Base-by-base conservation (phyloP, 2,888 invertebrate genomes). In the Volucella bombylans region DNA sequence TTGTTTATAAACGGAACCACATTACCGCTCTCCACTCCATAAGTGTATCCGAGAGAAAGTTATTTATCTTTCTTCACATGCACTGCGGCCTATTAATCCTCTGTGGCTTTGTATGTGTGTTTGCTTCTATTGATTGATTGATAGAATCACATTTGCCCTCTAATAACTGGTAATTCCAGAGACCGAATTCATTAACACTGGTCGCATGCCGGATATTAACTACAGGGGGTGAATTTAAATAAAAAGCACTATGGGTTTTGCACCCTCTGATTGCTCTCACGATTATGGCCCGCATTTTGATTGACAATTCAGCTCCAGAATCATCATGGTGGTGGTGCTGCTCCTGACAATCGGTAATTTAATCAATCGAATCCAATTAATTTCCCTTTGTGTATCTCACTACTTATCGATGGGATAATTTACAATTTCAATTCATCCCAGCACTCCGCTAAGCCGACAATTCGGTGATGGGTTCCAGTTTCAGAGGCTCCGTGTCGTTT, bases 351-450 rank as follows among this genome's bases (percentile, higher is more conserved):
- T 55, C 23, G 61, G 62, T 77, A 69, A 77, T 62, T 77, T 69
- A 49, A 69, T 77, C 61, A 77, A 77, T 77, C 54, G 77, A 77
- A 69, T 68, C 67, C 68, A 77, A 77, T 77, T 77, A 77, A 54
- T 68, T 77, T 41, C 52, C 54, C 45, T 18, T 59, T 76, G 31
- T 76, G 57, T 45, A 38, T 50, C 39, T 11, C 14, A 9, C 41
- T 18, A 23, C 14, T 47, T 39, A 68, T 52, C 54, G 76, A 54
- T 54, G 76, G 67, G 74, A 6, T 65, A 65, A 74, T 64, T 50
- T 67, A 67, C 38, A 18, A 39, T 59, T 69, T 68, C n/a, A 67
- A 65, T 43, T 38, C 45, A 4, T 14, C 14, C 14, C 38, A 15
- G 8, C 50, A 39, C 18, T 8, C 50, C n/a, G 4, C 1, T 47